Base-by-base conservation (phyloP, 2,888 invertebrate genomes). In the Panzeria rudis region DNA sequence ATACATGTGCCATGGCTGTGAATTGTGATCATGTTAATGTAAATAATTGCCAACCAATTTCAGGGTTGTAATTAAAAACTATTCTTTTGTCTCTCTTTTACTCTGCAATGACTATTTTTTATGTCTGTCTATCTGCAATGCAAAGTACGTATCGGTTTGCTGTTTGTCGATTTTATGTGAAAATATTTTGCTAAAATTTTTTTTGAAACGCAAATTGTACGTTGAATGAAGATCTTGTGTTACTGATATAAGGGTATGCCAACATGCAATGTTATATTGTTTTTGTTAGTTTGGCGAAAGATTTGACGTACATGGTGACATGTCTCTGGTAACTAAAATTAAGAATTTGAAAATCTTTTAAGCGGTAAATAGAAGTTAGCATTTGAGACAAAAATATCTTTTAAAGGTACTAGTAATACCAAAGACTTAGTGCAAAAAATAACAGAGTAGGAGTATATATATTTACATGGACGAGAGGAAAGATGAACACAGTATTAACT, bases 21-120 rank as follows among this genome's bases (percentile, higher is more conserved):
- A 91, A 89, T 91, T 90, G 91, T 91, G 91, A 91, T 91, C 91
- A 90, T 91, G 91, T 91, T 91, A 91, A 90, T 90, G 91, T 91
- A 91, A 91, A 91, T 91, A 91, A 91, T 91, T 91, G 91, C 91
- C 90, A 90, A 89, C 86, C 86, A 87, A 87, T 86, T 84, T 81
- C 84, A 86, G 88, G 88, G 88, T 87, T 90, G 90, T 90, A 91
- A 90, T 91, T 91, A 90, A 90, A 91, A 89, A 54, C 56, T 66
- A 69, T 79, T 38, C 50, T 23, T 52, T 64, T 50, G n/a, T 9
- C 5, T 41, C 23, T 68, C 23, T 47, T 29, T 41, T 7, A 13
- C n/a, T 38, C 25, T 56, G 15, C 32, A 1, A 41, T 23, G 38
- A 64, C 52, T 66, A 3, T 29, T 17, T 38, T 0, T 69, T 32